These are phyloP conservation scores for Agrenia bidenticulata DNA, from an alignment of 2,888 invertebrate species.

Conservation along the genomic window DNA sequence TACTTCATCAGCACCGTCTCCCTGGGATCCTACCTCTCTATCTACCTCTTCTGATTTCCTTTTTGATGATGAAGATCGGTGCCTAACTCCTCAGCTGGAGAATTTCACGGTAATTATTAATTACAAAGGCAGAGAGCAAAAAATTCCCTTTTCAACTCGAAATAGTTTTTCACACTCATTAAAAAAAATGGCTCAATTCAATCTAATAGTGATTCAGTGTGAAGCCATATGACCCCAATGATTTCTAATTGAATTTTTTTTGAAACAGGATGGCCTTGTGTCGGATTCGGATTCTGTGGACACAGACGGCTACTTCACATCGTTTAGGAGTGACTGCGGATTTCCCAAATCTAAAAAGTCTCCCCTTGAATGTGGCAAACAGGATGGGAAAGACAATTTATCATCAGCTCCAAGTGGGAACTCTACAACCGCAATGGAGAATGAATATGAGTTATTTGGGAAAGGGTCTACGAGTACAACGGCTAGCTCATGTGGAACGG, in stretches of 20 bases:
- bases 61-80: constrained; percentile 52
- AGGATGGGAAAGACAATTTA: constrained; percentile 17
- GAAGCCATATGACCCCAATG: too few species aligned
- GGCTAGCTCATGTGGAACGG: constrained; percentile 85
- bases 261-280: constrained; percentile 51
- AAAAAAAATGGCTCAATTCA: too few species aligned
- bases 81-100: constrained; percentile 52
- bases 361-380: constrained; percentile 72
- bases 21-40: constrained; percentile 49
- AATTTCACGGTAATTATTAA: constrained; percentile 47
- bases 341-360: constrained; percentile 62
- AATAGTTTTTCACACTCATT: too few species aligned
- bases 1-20: constrained; percentile 50
- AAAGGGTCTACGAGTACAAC: constrained; percentile 88
- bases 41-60: constrained; percentile 51
- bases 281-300: constrained; percentile 60
- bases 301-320: constrained; percentile 96
- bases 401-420: background rate
- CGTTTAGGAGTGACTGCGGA: constrained; percentile 95
- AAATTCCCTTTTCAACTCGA: too few species aligned
- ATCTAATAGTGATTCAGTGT: too few species aligned
- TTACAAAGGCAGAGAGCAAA: too few species aligned
- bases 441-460: constrained; percentile 88
- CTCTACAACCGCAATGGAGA: constrained; percentile 66
- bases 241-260: background rate